Conservation (phyloP, 1,140 invertebrate species). For the Homalodisca vitripennis region DNA sequence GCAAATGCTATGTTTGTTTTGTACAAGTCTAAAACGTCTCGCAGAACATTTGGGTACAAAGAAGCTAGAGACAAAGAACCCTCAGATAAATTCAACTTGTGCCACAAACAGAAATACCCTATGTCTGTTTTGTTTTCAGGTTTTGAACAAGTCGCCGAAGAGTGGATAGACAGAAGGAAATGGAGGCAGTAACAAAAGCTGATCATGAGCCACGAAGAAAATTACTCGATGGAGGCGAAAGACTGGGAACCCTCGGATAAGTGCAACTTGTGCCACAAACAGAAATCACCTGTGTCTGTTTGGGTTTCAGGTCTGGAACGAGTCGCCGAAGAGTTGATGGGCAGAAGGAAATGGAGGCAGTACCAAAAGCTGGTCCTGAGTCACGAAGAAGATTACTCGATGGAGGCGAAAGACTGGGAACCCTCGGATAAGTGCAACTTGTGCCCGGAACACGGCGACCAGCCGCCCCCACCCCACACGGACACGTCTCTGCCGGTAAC, state of each 20-base stretch:
- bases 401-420: slow-evolving; percentile 41
- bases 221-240: slow-evolving; percentile 40
- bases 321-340: slow-evolving; percentile 94
- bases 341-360: slow-evolving; percentile 89
- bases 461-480: slow-evolving; percentile 7
- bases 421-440: slow-evolving; percentile 35
- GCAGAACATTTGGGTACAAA: no score
- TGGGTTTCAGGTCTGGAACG: slow-evolving; percentile 82
- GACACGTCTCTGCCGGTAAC: not conserved
- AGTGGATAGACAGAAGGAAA: slow-evolving; percentile 92
- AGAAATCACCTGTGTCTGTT: no score
- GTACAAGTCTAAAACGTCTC: no score
- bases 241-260: slow-evolving; percentile 38
- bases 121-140: no score
- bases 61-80: no score
- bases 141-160: slow-evolving; percentile 92
- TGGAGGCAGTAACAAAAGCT: slow-evolving; percentile 88
- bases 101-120: no score
- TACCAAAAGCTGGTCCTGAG: slow-evolving; percentile 76
- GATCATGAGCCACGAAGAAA: slow-evolving; percentile 58
- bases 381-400: slow-evolving; percentile 46
- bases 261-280: slow-evolving; percentile 36
- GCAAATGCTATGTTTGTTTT: no score
- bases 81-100: no score
- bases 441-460: slow-evolving; percentile 27